Evolutionary conservation across 1,140 invertebrate species (phyloP), one percentile per base, ranked within the genome.

Genomic region (Eueides isabella): DNA sequence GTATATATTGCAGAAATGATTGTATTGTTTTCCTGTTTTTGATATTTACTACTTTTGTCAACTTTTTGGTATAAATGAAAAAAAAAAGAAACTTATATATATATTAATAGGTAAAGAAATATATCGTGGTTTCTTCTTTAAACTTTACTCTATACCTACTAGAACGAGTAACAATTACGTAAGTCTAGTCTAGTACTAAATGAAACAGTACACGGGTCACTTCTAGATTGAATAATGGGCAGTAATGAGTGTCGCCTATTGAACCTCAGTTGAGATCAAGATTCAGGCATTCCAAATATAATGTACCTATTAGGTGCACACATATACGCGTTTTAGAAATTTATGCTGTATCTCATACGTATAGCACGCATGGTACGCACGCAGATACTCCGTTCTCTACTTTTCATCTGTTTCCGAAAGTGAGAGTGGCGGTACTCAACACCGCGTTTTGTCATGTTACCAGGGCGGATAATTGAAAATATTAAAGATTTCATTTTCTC

Each of bases 201-300:
- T 63, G 61, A 63, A 63, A 31, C 29, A 16, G 29, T 63, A 70
- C 19, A 41, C 61, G 28, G 68, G 55, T 61, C 68, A 69, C 44
- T 61, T n/a, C 55, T 70, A 63, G 61, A 72, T 72, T 72, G 71
- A 33, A 66, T 72, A 72, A 72, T 72, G 29, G 62, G 23, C 29
- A 48, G 41, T 66, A 61, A 72, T 66, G 38, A 66, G 64, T 55
- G 29, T 66, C 63, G 62, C 63, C 63, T 55, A 16, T 72, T 66
- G 41, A 66, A 72, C 63, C 71, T 61, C 33, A 11, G 28, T 63
- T 6, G 28, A 63, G 61, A 63, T 30, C 61, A 31, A 31, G 29
- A 63, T 63, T 63, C 61, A 63, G 61, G 2, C 61, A 63, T 63
- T 63, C 16, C 29, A 63, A 11, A n/a, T 55, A 55, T 55, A 11